Evolutionary conservation across 2,888 invertebrate genomes (phyloP).

Genomic region (Zelleria hepariella): DNA sequence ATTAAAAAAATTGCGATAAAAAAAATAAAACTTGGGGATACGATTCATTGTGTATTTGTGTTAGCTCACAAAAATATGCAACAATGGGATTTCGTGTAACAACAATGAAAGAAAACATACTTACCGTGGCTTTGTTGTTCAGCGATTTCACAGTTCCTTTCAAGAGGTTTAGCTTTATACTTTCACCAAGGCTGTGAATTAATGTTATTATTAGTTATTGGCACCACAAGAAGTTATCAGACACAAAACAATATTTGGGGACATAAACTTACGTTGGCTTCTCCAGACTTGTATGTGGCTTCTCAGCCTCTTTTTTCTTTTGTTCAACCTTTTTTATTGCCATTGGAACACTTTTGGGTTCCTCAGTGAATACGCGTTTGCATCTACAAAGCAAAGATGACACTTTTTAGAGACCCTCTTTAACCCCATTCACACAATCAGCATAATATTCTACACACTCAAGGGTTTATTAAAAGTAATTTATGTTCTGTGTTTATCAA

Average conservation of each 20-base stretch:
- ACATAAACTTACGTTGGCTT: constrained; percentile 38
- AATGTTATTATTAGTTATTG: too few relatives aligned
- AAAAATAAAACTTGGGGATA: neutral
- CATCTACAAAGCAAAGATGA: constrained; percentile 56
- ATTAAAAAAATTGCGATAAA: neutral
- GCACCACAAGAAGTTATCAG: too few relatives aligned
- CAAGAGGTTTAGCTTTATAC: constrained; percentile 63
- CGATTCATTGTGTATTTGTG: too few relatives aligned
- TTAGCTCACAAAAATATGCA: too few relatives aligned
- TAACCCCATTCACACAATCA: too few relatives aligned
- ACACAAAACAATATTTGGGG: too few relatives aligned
- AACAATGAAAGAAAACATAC: constrained; percentile 21
- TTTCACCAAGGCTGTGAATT: constrained; percentile 43
- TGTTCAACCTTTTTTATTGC: constrained; percentile 60
- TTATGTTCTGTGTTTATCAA: too few relatives aligned
- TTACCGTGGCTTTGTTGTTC: constrained; percentile 41
- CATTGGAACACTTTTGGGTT: constrained; percentile 75
- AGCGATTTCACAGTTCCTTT: constrained; percentile 45
- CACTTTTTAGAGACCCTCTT: too few relatives aligned
- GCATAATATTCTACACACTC: too few relatives aligned
- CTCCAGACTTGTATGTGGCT: constrained; percentile 32
- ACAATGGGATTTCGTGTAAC: neutral
- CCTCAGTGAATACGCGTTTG: constrained; percentile 78
- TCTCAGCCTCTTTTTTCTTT: constrained; percentile 63
- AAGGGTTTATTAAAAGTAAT: too few relatives aligned